Base-by-base conservation (phyloP, 1,140 invertebrate genomes). In the Microplitis mediator region DNA sequence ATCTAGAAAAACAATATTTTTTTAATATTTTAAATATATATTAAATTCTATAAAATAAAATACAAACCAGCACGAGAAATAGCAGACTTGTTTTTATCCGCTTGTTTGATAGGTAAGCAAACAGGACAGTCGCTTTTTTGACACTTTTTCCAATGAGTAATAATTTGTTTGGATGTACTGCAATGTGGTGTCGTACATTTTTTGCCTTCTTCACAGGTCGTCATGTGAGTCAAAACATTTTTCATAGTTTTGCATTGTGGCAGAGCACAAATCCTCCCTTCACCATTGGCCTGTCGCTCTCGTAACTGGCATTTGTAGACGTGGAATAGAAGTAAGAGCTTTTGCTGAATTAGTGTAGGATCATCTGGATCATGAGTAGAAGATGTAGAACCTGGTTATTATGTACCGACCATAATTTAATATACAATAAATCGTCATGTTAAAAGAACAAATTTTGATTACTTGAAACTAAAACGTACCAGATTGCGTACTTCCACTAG, bases 211-310 rank as follows among this genome's bases (percentile, higher is more conserved):
- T 96, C 95, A 88, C 98, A 99, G 0, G 92, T 95, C 54, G 96
- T 98, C 98, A 99, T 99, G 81, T 99, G 98, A 81, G 94, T 97
- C 63, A 99, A 89, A n/a, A 99, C 98, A 80, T 96, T 96, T 85
- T 99, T 99, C 98, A 99, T 99, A 0, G 97, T 99, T 83, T 95
- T 94, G 88, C 98, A 99, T 85, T 99, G 97, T 16, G 97, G 97
- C 64, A 99, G 89, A 16, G 91, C 92, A 87, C 98, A 99, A 74
- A 92, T 91, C 89, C 91, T 91, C 16, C 90, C 88, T 80, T 94
- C 93, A 31, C 93, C 93, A 78, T 95, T 95, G 4, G 91, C 89
- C 84, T 93, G 91, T 76, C 88, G 92, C 86, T 99, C 97, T 50
- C 97, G 88, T 58, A 95, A 90, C 86, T 99, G 97, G 88, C 98